These are phyloP conservation scores for Zaprionus gabonicus DNA, from an alignment of 1,140 invertebrate species.

Conservation along the genomic window DNA sequence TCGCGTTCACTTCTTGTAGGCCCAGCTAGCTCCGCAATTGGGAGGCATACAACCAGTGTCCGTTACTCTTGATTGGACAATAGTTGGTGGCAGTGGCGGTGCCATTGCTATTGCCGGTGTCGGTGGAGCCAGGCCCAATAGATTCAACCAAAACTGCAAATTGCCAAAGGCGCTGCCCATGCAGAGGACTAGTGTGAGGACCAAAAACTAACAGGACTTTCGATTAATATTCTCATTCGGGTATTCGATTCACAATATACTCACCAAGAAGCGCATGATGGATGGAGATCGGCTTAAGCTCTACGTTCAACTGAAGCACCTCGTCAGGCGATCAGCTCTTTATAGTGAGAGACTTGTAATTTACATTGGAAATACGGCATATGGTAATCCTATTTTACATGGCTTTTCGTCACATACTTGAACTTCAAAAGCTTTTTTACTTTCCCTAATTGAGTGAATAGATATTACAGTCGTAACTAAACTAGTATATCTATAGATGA, in stretches of 20 bases:
- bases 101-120: background rate
- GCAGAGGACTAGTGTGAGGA: conserved; percentile 38
- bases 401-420: background rate
- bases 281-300: background rate
- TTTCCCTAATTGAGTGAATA: background rate
- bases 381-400: background rate
- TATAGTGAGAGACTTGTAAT: background rate
- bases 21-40: background rate
- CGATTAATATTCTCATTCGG: background rate
- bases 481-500: background rate
- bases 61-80: background rate
- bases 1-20: background rate
- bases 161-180: conserved; percentile 19
- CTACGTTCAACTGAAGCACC: background rate
- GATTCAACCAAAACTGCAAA: background rate
- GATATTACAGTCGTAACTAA: background rate
- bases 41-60: background rate
- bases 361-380: background rate
- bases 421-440: background rate
- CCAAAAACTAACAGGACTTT: conserved; percentile 21
- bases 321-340: background rate
- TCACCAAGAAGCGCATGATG: conserved; percentile 39
- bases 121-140: conserved; percentile 14
- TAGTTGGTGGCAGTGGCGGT: background rate
- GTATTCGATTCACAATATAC: background rate